Conservation (phyloP, 2,113 vertebrate species). For the Labrus mixtus region DNA sequence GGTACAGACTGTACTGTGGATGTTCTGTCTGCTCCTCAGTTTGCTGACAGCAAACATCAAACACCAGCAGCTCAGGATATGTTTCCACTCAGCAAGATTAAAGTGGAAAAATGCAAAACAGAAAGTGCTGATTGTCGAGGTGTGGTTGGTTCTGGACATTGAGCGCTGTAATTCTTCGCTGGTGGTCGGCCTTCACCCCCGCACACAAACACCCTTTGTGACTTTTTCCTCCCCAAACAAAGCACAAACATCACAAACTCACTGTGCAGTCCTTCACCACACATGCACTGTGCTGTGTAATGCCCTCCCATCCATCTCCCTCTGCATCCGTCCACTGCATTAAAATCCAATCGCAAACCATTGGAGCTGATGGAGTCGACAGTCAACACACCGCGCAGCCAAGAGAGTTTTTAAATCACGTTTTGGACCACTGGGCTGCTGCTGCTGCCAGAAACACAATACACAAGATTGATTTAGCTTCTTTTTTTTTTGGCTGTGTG, state of each 20-base stretch:
- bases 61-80: not conserved
- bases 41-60: not conserved
- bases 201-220: not conserved
- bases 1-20: not conserved
- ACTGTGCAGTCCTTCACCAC: not conserved
- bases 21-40: not conserved
- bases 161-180: not conserved
- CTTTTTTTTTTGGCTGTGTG: constrained; percentile 14
- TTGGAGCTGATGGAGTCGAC: constrained; percentile 1
- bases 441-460: constrained; percentile 36
- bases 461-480: constrained; percentile 18
- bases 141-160: not conserved
- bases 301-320: not conserved
- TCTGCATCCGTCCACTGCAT: constrained; percentile 6
- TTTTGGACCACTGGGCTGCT: constrained; percentile 13
- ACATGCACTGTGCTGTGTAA: not conserved
- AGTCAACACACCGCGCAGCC: not conserved
- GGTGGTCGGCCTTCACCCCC: constrained; percentile 8
- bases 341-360: not conserved
- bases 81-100: not conserved
- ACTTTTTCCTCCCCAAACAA: not conserved
- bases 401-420: constrained; percentile 37
- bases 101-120: not conserved
- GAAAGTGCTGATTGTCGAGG: constrained; percentile 7
- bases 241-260: not conserved